Evolutionary conservation across 2,113 vertebrate species (phyloP).

Genomic region (Oryzias melastigma): DNA sequence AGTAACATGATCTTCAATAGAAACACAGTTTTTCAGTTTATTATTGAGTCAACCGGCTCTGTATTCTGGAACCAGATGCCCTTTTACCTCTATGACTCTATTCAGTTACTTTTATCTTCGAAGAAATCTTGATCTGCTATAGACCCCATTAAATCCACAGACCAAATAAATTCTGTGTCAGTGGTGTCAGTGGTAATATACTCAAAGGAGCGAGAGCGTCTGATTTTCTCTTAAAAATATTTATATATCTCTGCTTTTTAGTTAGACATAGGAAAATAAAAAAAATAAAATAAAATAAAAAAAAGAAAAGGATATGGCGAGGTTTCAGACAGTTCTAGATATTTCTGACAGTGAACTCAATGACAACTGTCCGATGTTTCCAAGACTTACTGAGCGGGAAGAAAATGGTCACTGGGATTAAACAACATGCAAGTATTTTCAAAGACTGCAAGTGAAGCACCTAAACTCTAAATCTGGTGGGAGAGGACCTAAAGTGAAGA

Average conservation of each 20-base stretch:
- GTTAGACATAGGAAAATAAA: background rate
- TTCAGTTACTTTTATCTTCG: background rate
- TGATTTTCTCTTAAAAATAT: background rate
- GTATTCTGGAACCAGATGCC: constrained; percentile 1
- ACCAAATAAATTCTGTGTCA: constrained; percentile 4
- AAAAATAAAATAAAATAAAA: too few relatives aligned
- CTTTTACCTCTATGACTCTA: background rate
- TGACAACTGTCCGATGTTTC: too few relatives aligned
- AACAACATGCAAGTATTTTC: too few relatives aligned
- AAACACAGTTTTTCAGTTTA: background rate
- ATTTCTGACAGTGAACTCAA: too few relatives aligned
- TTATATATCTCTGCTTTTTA: background rate
- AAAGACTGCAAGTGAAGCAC: too few relatives aligned
- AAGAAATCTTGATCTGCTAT: background rate
- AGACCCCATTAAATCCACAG: constrained; percentile 2
- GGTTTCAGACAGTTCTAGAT: too few relatives aligned
- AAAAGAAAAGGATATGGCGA: background rate
- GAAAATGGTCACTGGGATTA: too few relatives aligned
- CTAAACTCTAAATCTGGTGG: too few relatives aligned
- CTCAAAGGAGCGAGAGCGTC: background rate
- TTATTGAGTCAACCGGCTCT: background rate
- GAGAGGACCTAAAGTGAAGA: too few relatives aligned
- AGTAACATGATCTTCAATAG: background rate
- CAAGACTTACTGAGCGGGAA: too few relatives aligned
- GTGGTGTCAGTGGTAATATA: background rate